Evolutionary conservation across 1,140 invertebrate species (phyloP).

Genomic region (Drosophila erecta): DNA sequence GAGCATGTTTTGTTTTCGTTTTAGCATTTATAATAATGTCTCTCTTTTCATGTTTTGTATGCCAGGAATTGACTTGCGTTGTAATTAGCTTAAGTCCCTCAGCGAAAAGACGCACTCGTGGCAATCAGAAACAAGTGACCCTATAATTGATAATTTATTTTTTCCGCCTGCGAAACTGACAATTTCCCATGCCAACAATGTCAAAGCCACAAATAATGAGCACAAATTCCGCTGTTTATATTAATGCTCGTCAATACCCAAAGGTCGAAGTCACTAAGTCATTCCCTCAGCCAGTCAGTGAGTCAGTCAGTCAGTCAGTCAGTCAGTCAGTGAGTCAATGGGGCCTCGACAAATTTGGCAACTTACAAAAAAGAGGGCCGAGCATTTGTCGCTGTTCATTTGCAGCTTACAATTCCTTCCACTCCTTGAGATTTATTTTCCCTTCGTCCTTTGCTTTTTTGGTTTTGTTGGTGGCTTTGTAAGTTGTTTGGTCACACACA

Average conservation of each 20-base stretch:
- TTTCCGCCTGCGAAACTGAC: neutral
- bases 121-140: conserved; percentile 33
- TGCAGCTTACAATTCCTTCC: conserved; percentile 42
- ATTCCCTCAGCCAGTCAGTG: conserved; percentile 28
- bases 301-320: conserved; percentile 15
- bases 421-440: conserved; percentile 20
- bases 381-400: conserved; percentile 57
- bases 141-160: conserved; percentile 49
- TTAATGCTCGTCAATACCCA: conserved; percentile 60
- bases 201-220: conserved; percentile 65
- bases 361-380: conserved; percentile 53
- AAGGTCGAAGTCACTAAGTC: conserved; percentile 34
- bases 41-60: neutral
- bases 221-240: conserved; percentile 59
- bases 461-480: conserved; percentile 11
- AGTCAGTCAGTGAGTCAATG: conserved; percentile 21
- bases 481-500: conserved; percentile 45
- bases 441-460: neutral
- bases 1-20: neutral
- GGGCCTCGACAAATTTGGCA: conserved; percentile 43
- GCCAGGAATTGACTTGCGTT: neutral
- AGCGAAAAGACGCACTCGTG: neutral
- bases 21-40: neutral
- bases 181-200: conserved; percentile 49
- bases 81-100: conserved; percentile 16